phyloP scores from a whole-genome alignment of 2,888 invertebrate genomes.

The Tipula confusa region DNA sequence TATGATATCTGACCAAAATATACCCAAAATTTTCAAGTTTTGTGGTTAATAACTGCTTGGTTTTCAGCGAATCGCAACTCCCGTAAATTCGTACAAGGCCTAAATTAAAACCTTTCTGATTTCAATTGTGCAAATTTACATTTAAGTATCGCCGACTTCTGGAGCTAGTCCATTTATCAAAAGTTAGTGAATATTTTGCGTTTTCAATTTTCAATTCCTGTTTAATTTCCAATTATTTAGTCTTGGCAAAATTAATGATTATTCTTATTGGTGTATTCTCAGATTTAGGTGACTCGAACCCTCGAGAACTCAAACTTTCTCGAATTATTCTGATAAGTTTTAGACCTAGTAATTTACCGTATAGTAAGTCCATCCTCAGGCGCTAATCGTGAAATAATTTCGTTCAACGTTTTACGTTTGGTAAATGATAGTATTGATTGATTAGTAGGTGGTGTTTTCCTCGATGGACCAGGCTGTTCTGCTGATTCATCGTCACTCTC shows the following conservation, averaged over 20 bases:
- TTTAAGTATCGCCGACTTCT: background rate
- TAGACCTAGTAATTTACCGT: background rate
- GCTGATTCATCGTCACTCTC: too few species aligned
- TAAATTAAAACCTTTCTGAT: background rate
- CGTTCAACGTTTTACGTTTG: too few species aligned
- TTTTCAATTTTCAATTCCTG: background rate
- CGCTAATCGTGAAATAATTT: too few species aligned
- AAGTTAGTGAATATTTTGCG: background rate
- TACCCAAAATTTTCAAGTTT: background rate
- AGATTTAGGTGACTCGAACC: background rate
- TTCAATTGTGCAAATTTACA: background rate
- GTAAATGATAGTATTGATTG: too few species aligned
- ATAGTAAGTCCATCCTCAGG: background rate
- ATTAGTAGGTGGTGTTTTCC: too few species aligned
- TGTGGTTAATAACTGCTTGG: background rate
- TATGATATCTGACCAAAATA: background rate
- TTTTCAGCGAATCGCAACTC: background rate
- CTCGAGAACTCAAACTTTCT: conserved; percentile 26
- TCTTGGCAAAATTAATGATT: background rate
- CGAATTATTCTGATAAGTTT: too few species aligned
- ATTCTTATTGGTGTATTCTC: background rate
- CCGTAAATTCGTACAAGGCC: background rate
- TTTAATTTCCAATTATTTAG: background rate
- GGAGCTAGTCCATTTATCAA: background rate
- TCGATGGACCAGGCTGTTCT: too few species aligned